Conservation (phyloP, 2,113 vertebrate species). For the Myotis lucifugus region DNA sequence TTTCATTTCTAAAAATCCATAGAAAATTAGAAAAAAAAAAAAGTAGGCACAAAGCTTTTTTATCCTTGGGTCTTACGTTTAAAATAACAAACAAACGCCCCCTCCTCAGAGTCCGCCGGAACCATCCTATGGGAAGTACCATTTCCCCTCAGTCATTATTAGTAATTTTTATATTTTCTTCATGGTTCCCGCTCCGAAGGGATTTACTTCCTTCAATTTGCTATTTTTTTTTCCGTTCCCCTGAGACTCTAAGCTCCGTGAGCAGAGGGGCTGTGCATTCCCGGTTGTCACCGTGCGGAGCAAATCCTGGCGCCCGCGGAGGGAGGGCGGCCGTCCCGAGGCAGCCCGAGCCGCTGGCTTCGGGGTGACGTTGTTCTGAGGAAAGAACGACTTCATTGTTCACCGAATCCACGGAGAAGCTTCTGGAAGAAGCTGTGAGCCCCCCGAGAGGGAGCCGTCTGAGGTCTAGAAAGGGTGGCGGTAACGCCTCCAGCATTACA, state of each 20-base stretch:
- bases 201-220: not conserved
- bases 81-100: not conserved
- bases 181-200: not conserved
- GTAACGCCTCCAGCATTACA: fast-evolving
- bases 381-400: not conserved
- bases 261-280: no score
- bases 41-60: not conserved
- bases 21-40: no score
- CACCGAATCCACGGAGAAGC: not conserved
- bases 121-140: not conserved
- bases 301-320: not conserved
- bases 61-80: not conserved
- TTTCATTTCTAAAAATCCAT: no score
- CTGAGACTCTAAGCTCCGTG: not conserved
- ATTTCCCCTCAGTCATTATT: not conserved
- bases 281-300: not conserved
- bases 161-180: not conserved
- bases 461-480: not conserved
- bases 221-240: not conserved
- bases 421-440: not conserved
- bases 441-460: not conserved
- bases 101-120: not conserved
- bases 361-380: not conserved
- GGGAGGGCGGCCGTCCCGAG: not conserved
- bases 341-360: not conserved